A percentile compares a stretch with the other conserved stretches of the same genome.
These are phyloP conservation scores for Homarus gammarus DNA, from an alignment of 2,888 invertebrate species.

Conservation along the genomic window DNA sequence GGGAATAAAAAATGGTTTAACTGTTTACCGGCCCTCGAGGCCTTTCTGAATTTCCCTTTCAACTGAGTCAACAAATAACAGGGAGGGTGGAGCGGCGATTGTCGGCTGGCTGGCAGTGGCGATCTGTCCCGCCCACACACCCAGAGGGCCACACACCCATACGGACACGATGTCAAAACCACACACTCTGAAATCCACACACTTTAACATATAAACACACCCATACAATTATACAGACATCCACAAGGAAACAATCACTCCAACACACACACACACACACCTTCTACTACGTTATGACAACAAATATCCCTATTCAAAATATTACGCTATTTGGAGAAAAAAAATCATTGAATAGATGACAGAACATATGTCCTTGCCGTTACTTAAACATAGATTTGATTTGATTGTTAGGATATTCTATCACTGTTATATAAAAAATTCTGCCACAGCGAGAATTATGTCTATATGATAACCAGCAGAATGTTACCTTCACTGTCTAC, in stretches of 20 bases:
- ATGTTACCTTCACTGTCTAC: too few species aligned
- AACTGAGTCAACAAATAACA: conserved; percentile 34
- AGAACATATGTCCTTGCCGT: too few species aligned
- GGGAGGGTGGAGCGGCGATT: neutral
- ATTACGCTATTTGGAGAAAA: too few species aligned
- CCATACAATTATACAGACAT: neutral
- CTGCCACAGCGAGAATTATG: too few species aligned
- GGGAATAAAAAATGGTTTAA: neutral
- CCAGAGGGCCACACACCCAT: neutral
- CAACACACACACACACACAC: neutral
- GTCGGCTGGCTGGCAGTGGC: too few species aligned
- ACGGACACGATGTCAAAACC: neutral
- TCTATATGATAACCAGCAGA: too few species aligned
- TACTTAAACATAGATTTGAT: too few species aligned
- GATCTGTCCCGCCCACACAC: neutral
- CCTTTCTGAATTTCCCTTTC: conserved; percentile 29
- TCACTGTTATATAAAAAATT: too few species aligned
- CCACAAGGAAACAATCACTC: neutral
- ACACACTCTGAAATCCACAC: neutral
- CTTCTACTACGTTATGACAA: too few species aligned
- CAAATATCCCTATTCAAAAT: too few species aligned
- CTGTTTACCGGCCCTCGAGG: conserved; percentile 23
- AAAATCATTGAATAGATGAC: too few species aligned
- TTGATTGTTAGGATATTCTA: too few species aligned
- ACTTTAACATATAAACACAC: neutral